Evolutionary conservation across 2,113 vertebrate genomes (phyloP).

Genomic region (Cnemophilus loriae): DNA sequence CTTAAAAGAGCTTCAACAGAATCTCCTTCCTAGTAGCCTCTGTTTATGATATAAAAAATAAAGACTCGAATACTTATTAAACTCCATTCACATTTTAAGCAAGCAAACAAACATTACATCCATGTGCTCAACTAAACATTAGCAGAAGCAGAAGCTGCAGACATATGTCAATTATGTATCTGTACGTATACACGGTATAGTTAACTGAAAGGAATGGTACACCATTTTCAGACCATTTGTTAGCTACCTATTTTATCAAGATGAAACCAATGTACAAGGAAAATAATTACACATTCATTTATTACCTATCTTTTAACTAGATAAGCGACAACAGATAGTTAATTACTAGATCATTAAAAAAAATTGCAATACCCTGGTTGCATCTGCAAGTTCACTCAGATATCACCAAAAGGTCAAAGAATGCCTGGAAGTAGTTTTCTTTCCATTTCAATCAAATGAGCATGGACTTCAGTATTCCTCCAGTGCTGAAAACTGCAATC

Average conservation of each 20-base stretch:
- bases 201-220: not conserved
- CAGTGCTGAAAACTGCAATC: not conserved
- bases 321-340: not conserved
- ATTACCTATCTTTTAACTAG: not conserved
- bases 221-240: not conserved
- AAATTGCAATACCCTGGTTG: not conserved
- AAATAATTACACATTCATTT: not conserved
- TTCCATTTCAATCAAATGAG: constrained; percentile 30
- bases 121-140: not conserved
- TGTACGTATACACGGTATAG: not conserved
- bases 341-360: not conserved
- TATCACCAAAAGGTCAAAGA: not conserved
- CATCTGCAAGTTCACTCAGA: not conserved
- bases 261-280: not conserved
- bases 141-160: not conserved
- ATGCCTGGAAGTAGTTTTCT: constrained; percentile 19
- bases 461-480: not conserved
- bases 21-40: not conserved
- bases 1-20: not conserved
- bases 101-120: not conserved
- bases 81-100: not conserved
- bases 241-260: not conserved
- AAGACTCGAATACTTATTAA: not conserved
- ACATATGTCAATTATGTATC: not conserved
- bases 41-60: not conserved